These are phyloP conservation scores for Bombus consobrinus DNA, from an alignment of 1,140 invertebrate genomes.

Conservation along the genomic window DNA sequence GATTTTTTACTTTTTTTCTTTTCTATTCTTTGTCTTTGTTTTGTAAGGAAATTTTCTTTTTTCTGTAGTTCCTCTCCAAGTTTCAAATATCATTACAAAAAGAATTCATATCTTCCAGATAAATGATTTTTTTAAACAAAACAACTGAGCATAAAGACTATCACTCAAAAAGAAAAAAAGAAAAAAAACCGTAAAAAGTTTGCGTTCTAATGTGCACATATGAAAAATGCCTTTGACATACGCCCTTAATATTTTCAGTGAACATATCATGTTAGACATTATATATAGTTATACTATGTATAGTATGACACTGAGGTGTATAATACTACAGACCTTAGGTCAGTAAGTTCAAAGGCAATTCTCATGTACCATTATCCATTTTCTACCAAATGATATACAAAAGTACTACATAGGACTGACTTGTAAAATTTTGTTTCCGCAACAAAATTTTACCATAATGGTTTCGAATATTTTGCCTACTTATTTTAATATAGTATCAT, in stretches of 20 bases:
- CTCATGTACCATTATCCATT: conserved; percentile 49
- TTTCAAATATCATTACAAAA: conserved; percentile 36
- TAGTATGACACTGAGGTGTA: conserved; percentile 70
- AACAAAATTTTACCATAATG: conserved; percentile 57
- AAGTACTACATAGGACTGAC: conserved; percentile 45
- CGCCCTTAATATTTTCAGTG: conserved; percentile 25
- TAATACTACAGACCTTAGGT: conserved; percentile 63
- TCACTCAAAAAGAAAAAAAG: conserved; percentile 37
- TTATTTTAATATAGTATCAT: conserved; percentile 59
- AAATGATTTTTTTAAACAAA: conserved; percentile 50
- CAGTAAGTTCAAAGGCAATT: conserved; percentile 72
- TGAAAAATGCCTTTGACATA: conserved; percentile 61
- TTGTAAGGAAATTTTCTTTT: conserved; percentile 52
- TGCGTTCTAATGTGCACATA: conserved; percentile 31
- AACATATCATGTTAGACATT: conserved; percentile 53
- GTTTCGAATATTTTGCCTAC: conserved; percentile 57
- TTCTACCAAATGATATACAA: conserved; percentile 51
- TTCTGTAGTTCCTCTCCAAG: conserved; percentile 63
- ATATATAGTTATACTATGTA: conserved; percentile 68
- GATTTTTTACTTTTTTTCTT: not conserved
- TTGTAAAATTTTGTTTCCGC: conserved; percentile 44
- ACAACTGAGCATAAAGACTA: conserved; percentile 57
- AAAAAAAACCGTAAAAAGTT: conserved; percentile 32
- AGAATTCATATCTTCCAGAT: conserved; percentile 14
- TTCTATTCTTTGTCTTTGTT: conserved; percentile 2